Evolutionary conservation across 2,113 vertebrate species (phyloP), one percentile per base, ranked within the genome.

Genomic region (Panurus biarmicus): DNA sequence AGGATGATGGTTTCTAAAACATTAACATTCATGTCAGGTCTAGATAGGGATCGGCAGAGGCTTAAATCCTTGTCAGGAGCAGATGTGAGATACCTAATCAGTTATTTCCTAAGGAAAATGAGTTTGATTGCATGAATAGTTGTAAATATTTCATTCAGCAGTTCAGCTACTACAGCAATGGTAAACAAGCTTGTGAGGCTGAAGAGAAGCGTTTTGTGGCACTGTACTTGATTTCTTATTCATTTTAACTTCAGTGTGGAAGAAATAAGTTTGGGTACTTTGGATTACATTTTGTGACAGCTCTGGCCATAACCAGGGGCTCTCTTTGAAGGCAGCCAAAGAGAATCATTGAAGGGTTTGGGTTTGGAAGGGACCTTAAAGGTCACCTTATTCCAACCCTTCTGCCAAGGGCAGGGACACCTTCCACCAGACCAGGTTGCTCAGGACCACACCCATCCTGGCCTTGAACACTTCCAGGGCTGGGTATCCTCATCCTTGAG

Each of bases 11-110:
- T 67, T 96, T 70, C 90, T 44, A 23, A 85, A 65, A 36, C 85
- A 85, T 96, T 93, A 89, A 36, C 62, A 96, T 96, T 96, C 92
- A 53, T 92, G 38, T 95, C 94, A 94, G 47, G 54, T 79, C 90
- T 92, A 29, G 80, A 79, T 85, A 85, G 21, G 70, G 94, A 96
- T 96, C 89, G 73, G 90, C 61, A 62, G 58, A 89, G 83, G 51
- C 93, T 94, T 92, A 95, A 95, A 93, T 96, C 86, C 82, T 91
- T 95, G 89, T 89, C 77, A 82, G 80, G 71, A 95, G 44, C 92
- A 95, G 94, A 95, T 95, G 93, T 93, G 93, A 95, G 95, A 82
- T 81, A 96, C 92, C 89, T 94, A 94, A 97, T 97, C 92, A 94
- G 84, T 94, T 97, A 94, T 92, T 96, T 97, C 94, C 88, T 94